Evolutionary conservation across 2,113 vertebrate genomes (phyloP).

Genomic region (Raja brachyura): DNA sequence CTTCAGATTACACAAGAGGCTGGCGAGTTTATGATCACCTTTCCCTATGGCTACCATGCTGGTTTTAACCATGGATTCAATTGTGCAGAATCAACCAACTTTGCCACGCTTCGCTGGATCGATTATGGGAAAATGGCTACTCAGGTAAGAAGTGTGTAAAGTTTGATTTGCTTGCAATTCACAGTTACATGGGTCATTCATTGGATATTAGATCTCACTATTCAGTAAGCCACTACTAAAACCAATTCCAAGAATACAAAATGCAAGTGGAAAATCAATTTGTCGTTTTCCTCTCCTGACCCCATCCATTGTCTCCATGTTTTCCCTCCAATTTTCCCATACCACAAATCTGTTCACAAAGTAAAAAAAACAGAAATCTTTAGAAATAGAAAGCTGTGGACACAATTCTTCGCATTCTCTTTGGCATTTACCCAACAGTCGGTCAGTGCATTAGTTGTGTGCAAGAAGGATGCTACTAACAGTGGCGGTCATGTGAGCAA

Average conservation of each 20-base stretch:
- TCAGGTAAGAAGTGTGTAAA: constrained; percentile 58
- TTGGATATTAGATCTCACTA: background rate
- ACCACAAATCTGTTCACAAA: background rate
- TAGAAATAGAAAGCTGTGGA: background rate
- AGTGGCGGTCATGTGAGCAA: too few relatives aligned
- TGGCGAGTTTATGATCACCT: constrained; percentile 93
- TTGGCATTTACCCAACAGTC: background rate
- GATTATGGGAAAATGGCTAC: constrained; percentile 96
- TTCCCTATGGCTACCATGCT: constrained; percentile 92
- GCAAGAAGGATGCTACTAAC: too few relatives aligned
- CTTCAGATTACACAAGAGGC: constrained; percentile 89
- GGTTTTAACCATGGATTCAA: constrained; percentile 98
- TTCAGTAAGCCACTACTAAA: background rate
- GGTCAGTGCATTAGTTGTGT: background rate
- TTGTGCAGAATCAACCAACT: constrained; percentile 95
- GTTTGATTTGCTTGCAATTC: background rate
- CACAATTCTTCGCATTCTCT: background rate
- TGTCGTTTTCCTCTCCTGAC: background rate
- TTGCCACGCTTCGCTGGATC: constrained; percentile 90
- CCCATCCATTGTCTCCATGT: background rate
- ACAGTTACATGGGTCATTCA: background rate
- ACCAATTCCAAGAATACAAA: background rate
- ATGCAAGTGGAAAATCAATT: background rate
- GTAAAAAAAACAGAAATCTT: background rate
- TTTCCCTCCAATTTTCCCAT: background rate